These are phyloP conservation scores for Osmerus eperlanus DNA, from an alignment of 2,113 vertebrate species.

Conservation along the genomic window DNA sequence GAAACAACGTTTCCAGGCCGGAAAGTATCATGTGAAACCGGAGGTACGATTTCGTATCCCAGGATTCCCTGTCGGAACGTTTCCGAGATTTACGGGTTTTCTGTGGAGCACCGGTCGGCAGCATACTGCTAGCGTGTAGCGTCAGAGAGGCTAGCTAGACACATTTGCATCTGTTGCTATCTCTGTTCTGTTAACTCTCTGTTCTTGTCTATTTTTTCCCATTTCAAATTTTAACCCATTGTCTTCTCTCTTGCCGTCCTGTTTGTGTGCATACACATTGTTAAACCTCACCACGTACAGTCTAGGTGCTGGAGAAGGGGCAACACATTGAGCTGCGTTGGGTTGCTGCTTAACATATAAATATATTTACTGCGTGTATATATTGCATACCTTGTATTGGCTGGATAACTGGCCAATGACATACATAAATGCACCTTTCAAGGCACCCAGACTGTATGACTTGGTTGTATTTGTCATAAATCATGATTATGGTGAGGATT, in stretches of 20 bases:
- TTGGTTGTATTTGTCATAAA: too few relatives aligned
- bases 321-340: too few relatives aligned
- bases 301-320: too few relatives aligned
- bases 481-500: too few relatives aligned
- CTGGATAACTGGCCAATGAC: too few relatives aligned
- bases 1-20: conserved; percentile 15
- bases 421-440: too few relatives aligned
- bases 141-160: neutral
- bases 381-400: too few relatives aligned
- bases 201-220: neutral
- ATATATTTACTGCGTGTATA: too few relatives aligned
- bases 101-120: conserved; percentile 1
- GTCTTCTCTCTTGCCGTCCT: neutral
- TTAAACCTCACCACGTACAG: neutral
- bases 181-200: neutral
- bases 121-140: neutral
- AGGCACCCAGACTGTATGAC: too few relatives aligned
- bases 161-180: neutral
- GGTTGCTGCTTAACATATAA: too few relatives aligned
- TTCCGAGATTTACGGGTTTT: conserved; percentile 4
- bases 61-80: conserved; percentile 1
- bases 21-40: neutral
- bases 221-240: neutral
- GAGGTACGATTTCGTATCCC: neutral
- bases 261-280: neutral